Conservation (phyloP, 2,113 vertebrate genomes). For the Proteles cristata region DNA sequence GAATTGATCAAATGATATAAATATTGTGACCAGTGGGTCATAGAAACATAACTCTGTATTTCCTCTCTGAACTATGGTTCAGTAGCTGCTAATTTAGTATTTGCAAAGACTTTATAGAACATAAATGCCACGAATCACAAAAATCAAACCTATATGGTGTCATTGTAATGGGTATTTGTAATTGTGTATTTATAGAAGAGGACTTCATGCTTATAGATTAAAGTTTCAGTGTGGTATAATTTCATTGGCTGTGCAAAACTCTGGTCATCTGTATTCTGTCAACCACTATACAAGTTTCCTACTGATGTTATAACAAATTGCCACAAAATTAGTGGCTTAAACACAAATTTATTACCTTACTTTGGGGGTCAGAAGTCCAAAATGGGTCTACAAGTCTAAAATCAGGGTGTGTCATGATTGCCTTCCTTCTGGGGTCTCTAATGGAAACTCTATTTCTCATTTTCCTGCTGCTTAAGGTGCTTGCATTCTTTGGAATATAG, state of each 20-base stretch:
- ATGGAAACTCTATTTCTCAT: neutral
- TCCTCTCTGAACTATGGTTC: neutral
- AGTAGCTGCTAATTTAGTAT: neutral
- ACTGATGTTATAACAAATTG: neutral
- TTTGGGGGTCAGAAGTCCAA: neutral
- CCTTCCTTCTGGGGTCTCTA: neutral
- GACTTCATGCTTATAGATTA: neutral
- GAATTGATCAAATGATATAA: neutral
- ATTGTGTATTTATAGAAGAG: neutral
- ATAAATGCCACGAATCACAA: neutral
- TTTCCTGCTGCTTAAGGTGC: neutral
- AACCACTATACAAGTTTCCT: neutral
- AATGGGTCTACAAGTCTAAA: neutral
- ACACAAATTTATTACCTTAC: neutral
- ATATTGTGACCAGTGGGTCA: neutral
- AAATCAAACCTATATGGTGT: neutral
- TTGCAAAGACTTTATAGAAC: neutral
- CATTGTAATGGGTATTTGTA: neutral
- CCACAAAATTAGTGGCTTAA: neutral
- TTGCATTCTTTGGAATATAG: too few relatives aligned
- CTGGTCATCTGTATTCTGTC: neutral
- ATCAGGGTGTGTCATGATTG: neutral
- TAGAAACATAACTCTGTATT: neutral
- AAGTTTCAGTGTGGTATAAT: neutral
- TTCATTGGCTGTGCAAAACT: neutral